These are phyloP conservation scores for Platichthys flesus DNA, from an alignment of 2,113 vertebrate species.

Conservation along the genomic window DNA sequence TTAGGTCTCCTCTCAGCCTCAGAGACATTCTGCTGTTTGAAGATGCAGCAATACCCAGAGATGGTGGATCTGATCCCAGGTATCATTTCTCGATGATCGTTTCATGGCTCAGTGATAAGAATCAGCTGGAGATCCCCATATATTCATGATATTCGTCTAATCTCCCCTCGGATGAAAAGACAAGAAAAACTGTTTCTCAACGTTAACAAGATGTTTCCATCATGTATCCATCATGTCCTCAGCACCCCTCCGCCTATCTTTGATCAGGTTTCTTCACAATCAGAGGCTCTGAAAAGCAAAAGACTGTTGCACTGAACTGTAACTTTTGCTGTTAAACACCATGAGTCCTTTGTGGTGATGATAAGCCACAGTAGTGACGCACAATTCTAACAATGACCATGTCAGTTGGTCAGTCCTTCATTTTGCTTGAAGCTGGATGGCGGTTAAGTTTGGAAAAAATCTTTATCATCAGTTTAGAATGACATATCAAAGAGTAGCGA, in stretches of 20 bases:
- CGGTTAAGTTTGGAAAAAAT: too few species aligned
- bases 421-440: too few species aligned
- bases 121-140: not conserved
- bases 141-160: constrained; percentile 10
- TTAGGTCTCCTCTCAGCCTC: not conserved
- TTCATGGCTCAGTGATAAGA: constrained; percentile 5
- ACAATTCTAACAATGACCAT: too few species aligned
- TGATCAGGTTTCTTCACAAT: constrained; percentile 9
- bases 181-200: not conserved
- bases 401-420: too few species aligned
- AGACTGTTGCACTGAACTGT: not conserved
- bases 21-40: not conserved
- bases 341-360: too few species aligned
- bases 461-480: too few species aligned
- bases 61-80: not conserved
- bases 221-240: not conserved
- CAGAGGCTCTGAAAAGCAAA: constrained; percentile 13
- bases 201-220: not conserved
- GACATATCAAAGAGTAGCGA: too few species aligned
- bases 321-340: too few species aligned
- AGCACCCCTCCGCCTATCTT: constrained; percentile 2
- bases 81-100: not conserved
- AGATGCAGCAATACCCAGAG: not conserved
- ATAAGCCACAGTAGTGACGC: too few species aligned
- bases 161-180: not conserved